Evolutionary conservation across 2,113 vertebrate genomes (phyloP).

Genomic region (Cyanoderma ruficeps): DNA sequence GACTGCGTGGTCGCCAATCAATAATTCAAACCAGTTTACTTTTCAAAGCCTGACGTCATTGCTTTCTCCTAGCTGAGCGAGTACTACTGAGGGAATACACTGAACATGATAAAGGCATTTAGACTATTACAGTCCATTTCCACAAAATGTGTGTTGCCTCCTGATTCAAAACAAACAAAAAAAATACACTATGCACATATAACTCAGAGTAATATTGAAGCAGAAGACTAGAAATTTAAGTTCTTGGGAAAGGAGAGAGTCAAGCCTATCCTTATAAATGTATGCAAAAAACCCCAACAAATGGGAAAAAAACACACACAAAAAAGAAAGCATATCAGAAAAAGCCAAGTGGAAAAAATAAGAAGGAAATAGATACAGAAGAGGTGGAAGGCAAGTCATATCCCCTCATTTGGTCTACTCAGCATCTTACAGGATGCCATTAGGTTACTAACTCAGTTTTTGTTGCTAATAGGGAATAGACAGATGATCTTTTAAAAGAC

Average conservation of each 20-base stretch:
- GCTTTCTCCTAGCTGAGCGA: not conserved
- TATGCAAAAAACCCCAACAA: not conserved
- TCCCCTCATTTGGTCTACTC: not conserved
- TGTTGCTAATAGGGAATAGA: not conserved
- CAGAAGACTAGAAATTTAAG: not conserved
- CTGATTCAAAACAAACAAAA: not conserved
- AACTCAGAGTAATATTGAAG: not conserved
- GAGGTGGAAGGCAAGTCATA: not conserved
- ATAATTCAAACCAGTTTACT: constrained; percentile 35
- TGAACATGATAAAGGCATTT: not conserved
- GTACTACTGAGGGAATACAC: not conserved
- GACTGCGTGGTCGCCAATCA: not conserved
- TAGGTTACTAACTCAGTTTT: not conserved
- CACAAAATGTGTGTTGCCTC: not conserved
- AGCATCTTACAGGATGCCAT: not conserved
- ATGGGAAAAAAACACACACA: not conserved
- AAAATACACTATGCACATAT: not conserved
- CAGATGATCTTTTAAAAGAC: not conserved
- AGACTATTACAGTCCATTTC: not conserved
- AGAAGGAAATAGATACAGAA: not conserved
- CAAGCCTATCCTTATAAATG: not conserved
- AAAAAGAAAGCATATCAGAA: not conserved
- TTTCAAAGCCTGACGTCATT: constrained; percentile 16
- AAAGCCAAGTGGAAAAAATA: not conserved
- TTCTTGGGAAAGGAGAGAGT: not conserved